phyloP scores from a whole-genome alignment of 2,888 invertebrate species.

The Xylota sylvarum region DNA sequence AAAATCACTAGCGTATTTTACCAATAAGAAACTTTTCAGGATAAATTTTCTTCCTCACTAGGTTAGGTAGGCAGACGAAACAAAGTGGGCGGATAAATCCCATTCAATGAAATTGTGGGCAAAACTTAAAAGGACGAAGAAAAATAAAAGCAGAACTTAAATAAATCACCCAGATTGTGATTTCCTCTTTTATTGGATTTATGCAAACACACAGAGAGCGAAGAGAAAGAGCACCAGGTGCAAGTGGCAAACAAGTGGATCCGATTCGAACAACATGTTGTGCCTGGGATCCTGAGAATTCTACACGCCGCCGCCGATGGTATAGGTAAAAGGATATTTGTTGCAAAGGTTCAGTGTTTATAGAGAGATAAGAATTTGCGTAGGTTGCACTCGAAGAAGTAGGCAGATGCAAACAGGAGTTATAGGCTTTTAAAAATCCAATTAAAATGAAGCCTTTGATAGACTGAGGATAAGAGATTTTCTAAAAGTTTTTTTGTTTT shows the following conservation, averaged over 20 bases:
- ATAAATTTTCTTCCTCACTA: conserved; percentile 40
- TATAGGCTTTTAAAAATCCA: not conserved
- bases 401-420: not conserved
- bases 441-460: not conserved
- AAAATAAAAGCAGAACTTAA: conserved; percentile 11
- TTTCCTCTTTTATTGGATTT: conserved; percentile 63
- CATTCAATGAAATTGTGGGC: conserved; percentile 38
- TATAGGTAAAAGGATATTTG: not conserved
- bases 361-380: not conserved
- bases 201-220: conserved; percentile 46
- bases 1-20: conserved; percentile 63
- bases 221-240: conserved; percentile 19
- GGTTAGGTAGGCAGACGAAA: not conserved
- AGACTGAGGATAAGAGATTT: not conserved
- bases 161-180: conserved; percentile 54
- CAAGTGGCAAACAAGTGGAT: conserved; percentile 7
- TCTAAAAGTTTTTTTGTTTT: too few species aligned
- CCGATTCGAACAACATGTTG: not conserved
- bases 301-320: conserved; percentile 12
- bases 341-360: not conserved
- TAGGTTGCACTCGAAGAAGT: not conserved
- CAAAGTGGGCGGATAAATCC: conserved; percentile 34
- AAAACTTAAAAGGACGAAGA: conserved; percentile 1
- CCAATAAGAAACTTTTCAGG: conserved; percentile 53
- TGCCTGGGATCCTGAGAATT: not conserved